Conservation (phyloP, 2,113 vertebrate genomes). For the Ceuthmochares aereus region DNA sequence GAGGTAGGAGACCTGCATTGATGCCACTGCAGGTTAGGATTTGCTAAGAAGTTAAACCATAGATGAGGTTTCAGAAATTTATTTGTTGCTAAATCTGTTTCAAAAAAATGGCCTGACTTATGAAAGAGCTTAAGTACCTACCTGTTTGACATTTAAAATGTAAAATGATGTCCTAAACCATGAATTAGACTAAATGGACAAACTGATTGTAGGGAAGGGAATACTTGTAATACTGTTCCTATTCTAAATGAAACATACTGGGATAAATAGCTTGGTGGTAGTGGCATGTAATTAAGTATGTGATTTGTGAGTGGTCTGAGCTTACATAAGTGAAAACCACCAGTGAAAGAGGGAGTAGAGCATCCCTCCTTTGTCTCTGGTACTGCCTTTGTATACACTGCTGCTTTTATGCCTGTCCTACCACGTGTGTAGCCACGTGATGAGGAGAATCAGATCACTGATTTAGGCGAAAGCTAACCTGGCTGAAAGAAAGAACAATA, state of each 20-base stretch:
- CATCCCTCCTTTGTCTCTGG: not conserved
- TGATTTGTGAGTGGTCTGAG: not conserved
- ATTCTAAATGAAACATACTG: not conserved
- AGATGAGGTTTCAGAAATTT: not conserved
- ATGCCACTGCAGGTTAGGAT: not conserved
- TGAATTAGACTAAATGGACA: not conserved
- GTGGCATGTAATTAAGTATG: not conserved
- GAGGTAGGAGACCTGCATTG: not conserved
- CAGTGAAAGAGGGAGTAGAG: not conserved
- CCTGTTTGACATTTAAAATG: not conserved
- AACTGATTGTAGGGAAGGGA: not conserved
- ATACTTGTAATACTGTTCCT: not conserved
- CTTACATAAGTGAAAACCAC: not conserved
- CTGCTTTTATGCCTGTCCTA: not conserved
- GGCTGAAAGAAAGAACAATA: not conserved
- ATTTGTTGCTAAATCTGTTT: not conserved
- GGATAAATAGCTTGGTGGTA: rapidly evolving
- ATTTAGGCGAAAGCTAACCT: not conserved
- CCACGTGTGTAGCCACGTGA: rapidly evolving
- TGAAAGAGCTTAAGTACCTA: not conserved
- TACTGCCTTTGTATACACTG: not conserved
- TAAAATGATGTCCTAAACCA: not conserved
- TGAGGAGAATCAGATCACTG: not conserved
- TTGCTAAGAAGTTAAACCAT: not conserved
- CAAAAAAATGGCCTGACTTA: not conserved